Evolutionary conservation across 2,113 vertebrate genomes (phyloP), one percentile per base, ranked within the genome.

Genomic region (Stegastes partitus): DNA sequence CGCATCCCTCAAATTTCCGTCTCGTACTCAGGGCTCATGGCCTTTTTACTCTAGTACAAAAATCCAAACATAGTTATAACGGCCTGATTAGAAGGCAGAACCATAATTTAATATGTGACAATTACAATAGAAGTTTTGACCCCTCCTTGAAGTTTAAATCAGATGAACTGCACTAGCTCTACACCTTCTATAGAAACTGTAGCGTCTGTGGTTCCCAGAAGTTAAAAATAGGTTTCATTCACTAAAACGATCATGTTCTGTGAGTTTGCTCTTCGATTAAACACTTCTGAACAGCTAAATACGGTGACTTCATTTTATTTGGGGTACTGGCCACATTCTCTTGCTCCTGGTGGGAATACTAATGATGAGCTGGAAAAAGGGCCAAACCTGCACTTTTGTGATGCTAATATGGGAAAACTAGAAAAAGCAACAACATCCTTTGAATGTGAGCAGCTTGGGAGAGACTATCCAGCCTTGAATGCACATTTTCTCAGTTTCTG

Each of bases 391-490:
- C 15, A 9, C 70, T 84, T 91, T 94, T 93, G 85, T 92, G 79
- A 94, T 94, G 93, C 69, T 89, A 93, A 94, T 90, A 42, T 70
- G 14, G 58, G 3, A 54, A 77, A 90, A 87, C 25, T 53, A 39
- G 23, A 84, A 83, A 86, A 82, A 84, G 64, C 67, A 80, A 56
- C 78, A 74, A 39, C 70, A 73, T 58, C 55, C 44, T 75, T 77
- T 74, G 71, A 85, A 56, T 78, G 51, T 71, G 68, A 81, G 49
- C 73, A 54, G 65, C 42, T 42, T 71, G n/a, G 19, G 22, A 64
- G 57, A 67, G 45, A 34, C n/a, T 16, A 23, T 57, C 42, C 21
- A 47, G 51, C 34, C 54, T n/a, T 70, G 19, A 58, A 49, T 26
- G 31, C 0, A 44, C 19, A 50, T 59, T 26, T 58, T 16, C 6